Percentiles rank a stretch among this genome's conserved stretches.
phyloP scores from a whole-genome alignment of 2,797 vertebrate species.

The Phoeniculus purpureus region DNA sequence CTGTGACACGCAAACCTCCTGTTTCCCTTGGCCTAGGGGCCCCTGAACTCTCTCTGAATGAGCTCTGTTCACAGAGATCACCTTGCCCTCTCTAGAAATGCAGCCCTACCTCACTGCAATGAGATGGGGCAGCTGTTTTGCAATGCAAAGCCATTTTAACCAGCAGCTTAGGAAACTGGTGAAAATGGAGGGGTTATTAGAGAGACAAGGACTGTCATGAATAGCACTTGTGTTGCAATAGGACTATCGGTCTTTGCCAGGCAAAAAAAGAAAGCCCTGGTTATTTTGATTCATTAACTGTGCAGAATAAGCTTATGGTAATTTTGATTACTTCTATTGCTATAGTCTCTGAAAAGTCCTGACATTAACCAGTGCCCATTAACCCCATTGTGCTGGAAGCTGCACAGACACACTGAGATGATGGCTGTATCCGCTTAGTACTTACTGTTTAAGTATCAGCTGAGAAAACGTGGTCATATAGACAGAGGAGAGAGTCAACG shows the following conservation, averaged over 20 bases:
- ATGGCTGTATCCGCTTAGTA: neutral
- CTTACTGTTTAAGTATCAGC: neutral
- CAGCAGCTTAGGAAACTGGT: neutral
- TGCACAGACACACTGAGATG: neutral
- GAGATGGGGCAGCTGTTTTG: neutral
- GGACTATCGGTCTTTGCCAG: neutral
- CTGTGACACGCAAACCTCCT: neutral
- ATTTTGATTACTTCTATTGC: slow-evolving; percentile 25
- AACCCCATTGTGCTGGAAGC: neutral
- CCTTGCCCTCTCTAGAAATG: neutral
- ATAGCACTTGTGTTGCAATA: neutral
- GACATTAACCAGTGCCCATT: neutral
- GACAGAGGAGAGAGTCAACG: neutral
- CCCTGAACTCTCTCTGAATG: neutral
- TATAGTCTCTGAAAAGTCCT: neutral
- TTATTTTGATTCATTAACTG: slow-evolving; percentile 7
- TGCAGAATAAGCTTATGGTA: neutral
- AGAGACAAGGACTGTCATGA: neutral
- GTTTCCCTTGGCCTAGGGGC: neutral
- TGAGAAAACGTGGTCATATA: neutral
- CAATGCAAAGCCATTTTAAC: neutral
- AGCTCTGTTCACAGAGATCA: neutral
- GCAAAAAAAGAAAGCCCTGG: neutral
- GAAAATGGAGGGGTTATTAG: slow-evolving; percentile 8
- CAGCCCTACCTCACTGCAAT: neutral